Evolutionary conservation across 2,888 invertebrate genomes (phyloP), one percentile per base, ranked within the genome.

Genomic region (Meteorus colon): DNA sequence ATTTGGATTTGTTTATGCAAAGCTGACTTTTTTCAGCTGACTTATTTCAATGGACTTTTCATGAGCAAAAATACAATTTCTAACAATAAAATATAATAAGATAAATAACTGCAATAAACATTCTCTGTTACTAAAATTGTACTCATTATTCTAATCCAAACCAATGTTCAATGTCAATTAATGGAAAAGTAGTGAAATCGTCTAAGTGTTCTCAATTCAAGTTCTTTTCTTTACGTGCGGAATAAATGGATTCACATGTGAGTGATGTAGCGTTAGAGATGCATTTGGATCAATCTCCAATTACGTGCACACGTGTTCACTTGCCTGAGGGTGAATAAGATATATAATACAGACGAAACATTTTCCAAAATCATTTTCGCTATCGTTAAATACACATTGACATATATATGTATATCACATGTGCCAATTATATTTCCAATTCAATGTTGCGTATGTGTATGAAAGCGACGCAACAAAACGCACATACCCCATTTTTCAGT

Each of bases 381-480:
- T 55, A 55, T 55, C 19, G 24, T 16, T 55, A 6, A 55, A 55
- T 19, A 24, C 19, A 55, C 10, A 55, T 55, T 48, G 48, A 5
- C 4, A n/a, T 48, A 48, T 48, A n/a, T 2, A 16, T n/a, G 16
- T n/a, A 48, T n/a, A n/a, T 29, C n/a, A 19, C 60, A n/a, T 67
- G 62, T 68, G 68, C 68, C 45, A 62, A 74, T 14, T 74, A 69
- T 55, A 45, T 62, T 48, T 31, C 19, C 4, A 67, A 48, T 45
- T 31, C 45, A 5, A 65, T 72, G 41, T 71, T 41, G 41, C 55
- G 31, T 45, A 27, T 65, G 1, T 60, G 60, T 41, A 74, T 34
- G 34, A 34, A 51, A 69, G 55, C 65, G n/a, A 68, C 41, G 48
- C 48, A 69, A 70, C 70, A 75, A 37, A n/a, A n/a, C 14, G 14